These are phyloP conservation scores for Eubucco bourcierii DNA, from an alignment of 2,113 vertebrate species.

Conservation along the genomic window DNA sequence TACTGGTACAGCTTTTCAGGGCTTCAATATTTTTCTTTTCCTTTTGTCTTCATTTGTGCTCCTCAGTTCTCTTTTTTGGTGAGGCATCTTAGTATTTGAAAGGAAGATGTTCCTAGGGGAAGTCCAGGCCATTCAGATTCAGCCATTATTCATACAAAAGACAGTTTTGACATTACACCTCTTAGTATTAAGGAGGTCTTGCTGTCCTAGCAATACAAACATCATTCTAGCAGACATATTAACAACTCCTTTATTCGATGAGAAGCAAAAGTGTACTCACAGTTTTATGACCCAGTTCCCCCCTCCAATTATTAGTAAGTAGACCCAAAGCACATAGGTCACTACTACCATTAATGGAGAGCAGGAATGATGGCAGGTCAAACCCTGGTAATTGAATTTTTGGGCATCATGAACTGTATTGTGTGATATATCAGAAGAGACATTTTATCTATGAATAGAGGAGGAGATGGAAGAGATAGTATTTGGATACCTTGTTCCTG, in stretches of 20 bases:
- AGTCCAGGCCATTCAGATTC: neutral
- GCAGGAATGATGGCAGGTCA: neutral
- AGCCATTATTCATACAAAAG: neutral
- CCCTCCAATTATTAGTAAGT: neutral
- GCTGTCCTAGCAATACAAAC: neutral
- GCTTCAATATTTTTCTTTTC: neutral
- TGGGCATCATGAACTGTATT: neutral
- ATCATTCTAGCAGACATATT: neutral
- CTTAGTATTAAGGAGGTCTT: neutral
- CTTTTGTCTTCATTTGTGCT: neutral
- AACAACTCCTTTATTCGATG: neutral
- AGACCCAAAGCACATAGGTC: neutral
- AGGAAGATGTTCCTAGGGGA: neutral
- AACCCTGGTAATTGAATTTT: neutral
- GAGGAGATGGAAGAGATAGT: neutral
- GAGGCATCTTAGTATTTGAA: neutral
- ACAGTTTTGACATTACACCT: neutral
- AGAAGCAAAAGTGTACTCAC: neutral
- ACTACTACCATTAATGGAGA: neutral
- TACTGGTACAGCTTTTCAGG: neutral
- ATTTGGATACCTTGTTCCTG: neutral
- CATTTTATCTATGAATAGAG: neutral
- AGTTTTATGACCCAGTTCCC: neutral
- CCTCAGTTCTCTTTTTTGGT: neutral
- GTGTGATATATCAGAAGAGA: neutral